Evolutionary conservation across 2,113 vertebrate species (phyloP), one percentile per base, ranked within the genome.

Genomic region (Probosciger aterrimus): DNA sequence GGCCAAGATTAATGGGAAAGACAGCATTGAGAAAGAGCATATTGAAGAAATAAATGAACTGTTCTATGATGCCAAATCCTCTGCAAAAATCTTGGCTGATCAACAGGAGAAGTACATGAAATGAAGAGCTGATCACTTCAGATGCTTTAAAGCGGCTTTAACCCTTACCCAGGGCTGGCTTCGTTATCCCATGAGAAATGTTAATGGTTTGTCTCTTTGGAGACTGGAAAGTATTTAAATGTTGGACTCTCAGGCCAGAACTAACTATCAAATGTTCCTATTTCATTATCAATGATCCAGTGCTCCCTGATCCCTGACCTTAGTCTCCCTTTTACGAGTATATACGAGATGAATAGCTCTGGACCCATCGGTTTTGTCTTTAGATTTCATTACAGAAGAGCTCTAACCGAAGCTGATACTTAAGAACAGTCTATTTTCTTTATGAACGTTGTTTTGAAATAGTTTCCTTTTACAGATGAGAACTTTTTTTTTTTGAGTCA

Each of bases 71-170:
- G 99, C 99, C 92, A 99, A 99, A 97, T 99, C 99, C 60, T 99
- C 99, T 0, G 99, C 99, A 88, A 99, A 99, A 97, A 99, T 99
- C 95, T 98, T 99, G 88, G 99, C 99, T 85, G 99, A 99, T 91
- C 99, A 99, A 85, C 99, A 99, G 93, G 99, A 99, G 88, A 99
- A 99, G 96, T 99, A 99, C 88, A 99, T 99, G 99, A 99, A 99
- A 93, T 99, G 97, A 98, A 82, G 39, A 74, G 60, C 74, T 74
- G 83, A 37, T 83, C 60, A 9, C 8, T 33, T 89, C 78, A 62
- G 39, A 49, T 65, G 86, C 82, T 96, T 94, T 90, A 82, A 95
- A 95, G 82, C 43, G 55, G 87, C 43, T 87, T 93, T 95, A 94
- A 83, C 77, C 47, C 59, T 79, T 92, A 71, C 41, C 67, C 63